Conservation (phyloP, 2,888 invertebrate species). For the Nomada hirtipes region DNA sequence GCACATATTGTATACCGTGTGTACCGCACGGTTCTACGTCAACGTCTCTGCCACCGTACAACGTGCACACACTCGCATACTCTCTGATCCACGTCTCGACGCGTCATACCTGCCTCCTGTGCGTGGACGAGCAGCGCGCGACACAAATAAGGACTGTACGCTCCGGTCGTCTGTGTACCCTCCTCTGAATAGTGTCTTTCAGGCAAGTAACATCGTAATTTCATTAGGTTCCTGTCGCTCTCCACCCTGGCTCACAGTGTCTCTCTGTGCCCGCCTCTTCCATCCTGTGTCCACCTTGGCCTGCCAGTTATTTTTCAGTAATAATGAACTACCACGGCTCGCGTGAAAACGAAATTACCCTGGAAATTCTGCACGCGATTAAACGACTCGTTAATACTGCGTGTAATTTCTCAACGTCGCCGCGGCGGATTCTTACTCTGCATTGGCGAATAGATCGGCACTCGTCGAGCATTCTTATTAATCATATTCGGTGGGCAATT, state of each 20-base stretch:
- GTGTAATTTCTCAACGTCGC: no score
- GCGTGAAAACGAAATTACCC: not conserved
- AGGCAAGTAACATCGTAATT: conserved; percentile 74
- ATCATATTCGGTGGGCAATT: conserved; percentile 60
- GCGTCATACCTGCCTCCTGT: not conserved
- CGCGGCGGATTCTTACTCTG: no score
- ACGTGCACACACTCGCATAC: not conserved
- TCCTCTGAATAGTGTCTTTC: conserved; percentile 66
- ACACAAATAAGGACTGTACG: conserved; percentile 56
- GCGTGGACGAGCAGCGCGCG: not conserved
- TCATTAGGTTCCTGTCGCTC: conserved; percentile 67
- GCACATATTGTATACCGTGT: not conserved
- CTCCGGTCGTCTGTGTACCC: conserved; percentile 41
- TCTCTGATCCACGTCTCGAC: not conserved
- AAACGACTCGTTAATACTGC: no score
- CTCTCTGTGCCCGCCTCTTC: not conserved
- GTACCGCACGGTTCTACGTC: conserved; percentile 15
- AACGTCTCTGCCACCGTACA: conserved; percentile 20
- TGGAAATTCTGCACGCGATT: no score
- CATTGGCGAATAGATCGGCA: conserved; percentile 27
- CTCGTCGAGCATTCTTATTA: conserved; percentile 54
- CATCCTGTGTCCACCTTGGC: not conserved
- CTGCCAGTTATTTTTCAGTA: not conserved
- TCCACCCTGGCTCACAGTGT: not conserved
- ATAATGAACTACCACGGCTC: not conserved